phyloP scores from a whole-genome alignment of 2,888 invertebrate species.

The Spatulosminthurus flaviceps region DNA sequence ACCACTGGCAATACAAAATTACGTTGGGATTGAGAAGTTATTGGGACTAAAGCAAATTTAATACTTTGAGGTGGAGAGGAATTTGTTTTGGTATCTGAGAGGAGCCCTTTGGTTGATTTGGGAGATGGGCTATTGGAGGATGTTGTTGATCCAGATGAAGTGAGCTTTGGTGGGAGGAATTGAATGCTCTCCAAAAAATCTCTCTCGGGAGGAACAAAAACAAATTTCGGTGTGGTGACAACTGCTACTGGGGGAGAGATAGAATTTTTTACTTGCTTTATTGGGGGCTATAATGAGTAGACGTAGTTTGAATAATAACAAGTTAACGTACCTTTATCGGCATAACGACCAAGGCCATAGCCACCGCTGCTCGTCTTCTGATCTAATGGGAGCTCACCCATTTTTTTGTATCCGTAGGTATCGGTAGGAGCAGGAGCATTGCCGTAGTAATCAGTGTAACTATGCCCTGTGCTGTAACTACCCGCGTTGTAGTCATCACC shows the following conservation, averaged over 20 bases:
- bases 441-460: slow-evolving; percentile 47
- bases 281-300: too few species aligned
- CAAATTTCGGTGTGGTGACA: background rate
- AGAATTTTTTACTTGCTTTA: too few species aligned
- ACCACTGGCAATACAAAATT: slow-evolving; percentile 23
- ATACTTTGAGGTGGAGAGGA: slow-evolving; percentile 1
- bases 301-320: too few species aligned
- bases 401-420: slow-evolving; percentile 34
- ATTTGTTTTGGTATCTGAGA: background rate
- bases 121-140: background rate
- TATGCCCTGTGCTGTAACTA: slow-evolving; percentile 29
- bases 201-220: background rate
- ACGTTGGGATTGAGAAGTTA: background rate
- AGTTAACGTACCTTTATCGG: slow-evolving; percentile 40
- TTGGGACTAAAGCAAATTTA: slow-evolving; percentile 38
- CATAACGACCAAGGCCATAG: slow-evolving; percentile 39
- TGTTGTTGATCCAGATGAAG: background rate
- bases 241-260: background rate
- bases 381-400: slow-evolving; percentile 29
- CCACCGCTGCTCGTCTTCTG: slow-evolving; percentile 32
- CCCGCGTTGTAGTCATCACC: slow-evolving; percentile 8
- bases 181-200: slow-evolving; percentile 1
- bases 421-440: slow-evolving; percentile 21
- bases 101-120: background rate
- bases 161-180: background rate